Evolutionary conservation across 2,797 vertebrate genomes (phyloP).

Genomic region (Sebastolobus alascanus): DNA sequence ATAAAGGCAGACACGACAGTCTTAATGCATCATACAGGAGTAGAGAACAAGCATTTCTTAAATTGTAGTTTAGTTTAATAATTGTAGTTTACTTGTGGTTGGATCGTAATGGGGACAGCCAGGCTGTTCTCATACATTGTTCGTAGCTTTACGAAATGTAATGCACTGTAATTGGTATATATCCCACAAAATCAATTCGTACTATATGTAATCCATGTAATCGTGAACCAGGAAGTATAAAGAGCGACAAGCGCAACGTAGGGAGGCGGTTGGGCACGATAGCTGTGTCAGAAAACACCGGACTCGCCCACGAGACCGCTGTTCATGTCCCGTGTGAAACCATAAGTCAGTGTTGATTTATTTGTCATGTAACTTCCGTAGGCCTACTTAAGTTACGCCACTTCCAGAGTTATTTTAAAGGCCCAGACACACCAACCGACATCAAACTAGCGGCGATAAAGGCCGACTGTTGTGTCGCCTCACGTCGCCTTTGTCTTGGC

Average conservation of each 20-base stretch:
- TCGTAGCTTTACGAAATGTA: background rate
- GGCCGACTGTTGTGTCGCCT: too few species aligned
- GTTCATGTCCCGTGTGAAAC: too few species aligned
- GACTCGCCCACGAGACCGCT: too few species aligned
- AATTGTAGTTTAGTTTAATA: too few species aligned
- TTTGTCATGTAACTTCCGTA: too few species aligned
- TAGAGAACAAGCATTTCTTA: slow-evolving; percentile 39
- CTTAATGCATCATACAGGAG: slow-evolving; percentile 45
- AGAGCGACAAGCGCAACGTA: background rate
- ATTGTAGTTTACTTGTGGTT: slow-evolving; percentile 4
- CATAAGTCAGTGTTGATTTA: too few species aligned
- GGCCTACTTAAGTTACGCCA: too few species aligned
- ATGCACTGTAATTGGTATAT: background rate
- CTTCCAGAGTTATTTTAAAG: too few species aligned
- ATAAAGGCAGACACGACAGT: slow-evolving; percentile 30
- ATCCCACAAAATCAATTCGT: background rate
- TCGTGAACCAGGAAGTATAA: background rate
- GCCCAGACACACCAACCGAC: too few species aligned
- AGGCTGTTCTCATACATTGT: background rate
- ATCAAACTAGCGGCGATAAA: too few species aligned
- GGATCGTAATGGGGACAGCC: background rate
- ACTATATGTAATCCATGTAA: background rate
- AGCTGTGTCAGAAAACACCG: background rate
- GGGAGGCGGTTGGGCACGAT: background rate
- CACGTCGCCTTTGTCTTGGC: too few species aligned